Evolutionary conservation across 2,888 invertebrate genomes (phyloP).

Genomic region (Cantharis rufa): DNA sequence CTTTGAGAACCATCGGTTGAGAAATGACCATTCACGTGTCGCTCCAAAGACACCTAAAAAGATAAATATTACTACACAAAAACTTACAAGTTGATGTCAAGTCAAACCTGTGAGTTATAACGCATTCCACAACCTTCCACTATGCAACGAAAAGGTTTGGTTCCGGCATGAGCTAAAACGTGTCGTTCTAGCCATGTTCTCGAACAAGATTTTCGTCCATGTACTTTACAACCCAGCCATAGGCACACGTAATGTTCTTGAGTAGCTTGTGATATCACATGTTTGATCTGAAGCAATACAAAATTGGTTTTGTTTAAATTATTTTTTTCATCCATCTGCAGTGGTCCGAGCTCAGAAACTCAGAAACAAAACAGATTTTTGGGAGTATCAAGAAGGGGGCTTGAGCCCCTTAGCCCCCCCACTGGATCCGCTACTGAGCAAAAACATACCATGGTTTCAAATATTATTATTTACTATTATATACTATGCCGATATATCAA

Average conservation of each 20-base stretch:
- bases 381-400: too few relatives aligned
- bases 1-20: slow-evolving; percentile 66
- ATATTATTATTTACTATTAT: not conserved
- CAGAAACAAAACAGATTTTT: too few relatives aligned
- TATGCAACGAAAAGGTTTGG: slow-evolving; percentile 94
- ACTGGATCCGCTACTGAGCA: too few relatives aligned
- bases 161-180: slow-evolving; percentile 86
- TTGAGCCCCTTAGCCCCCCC: too few relatives aligned
- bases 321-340: not conserved
- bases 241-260: slow-evolving; percentile 86
- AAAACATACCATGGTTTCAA: too few relatives aligned
- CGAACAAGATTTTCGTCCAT: slow-evolving; percentile 88
- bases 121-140: slow-evolving; percentile 90
- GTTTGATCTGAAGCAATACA: slow-evolving; percentile 65
- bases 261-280: slow-evolving; percentile 84
- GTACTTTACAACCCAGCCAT: slow-evolving; percentile 94
- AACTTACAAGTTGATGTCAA: too few relatives aligned
- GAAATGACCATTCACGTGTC: slow-evolving; percentile 94
- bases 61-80: slow-evolving; percentile 5
- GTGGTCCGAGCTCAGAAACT: too few relatives aligned
- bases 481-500: not conserved
- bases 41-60: slow-evolving; percentile 76
- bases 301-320: slow-evolving; percentile 3
- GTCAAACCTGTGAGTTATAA: slow-evolving; percentile 82
- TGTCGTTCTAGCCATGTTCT: slow-evolving; percentile 93